Base-by-base conservation (phyloP, 2,797 vertebrate genomes). In the Leptatherina wallacei region DNA sequence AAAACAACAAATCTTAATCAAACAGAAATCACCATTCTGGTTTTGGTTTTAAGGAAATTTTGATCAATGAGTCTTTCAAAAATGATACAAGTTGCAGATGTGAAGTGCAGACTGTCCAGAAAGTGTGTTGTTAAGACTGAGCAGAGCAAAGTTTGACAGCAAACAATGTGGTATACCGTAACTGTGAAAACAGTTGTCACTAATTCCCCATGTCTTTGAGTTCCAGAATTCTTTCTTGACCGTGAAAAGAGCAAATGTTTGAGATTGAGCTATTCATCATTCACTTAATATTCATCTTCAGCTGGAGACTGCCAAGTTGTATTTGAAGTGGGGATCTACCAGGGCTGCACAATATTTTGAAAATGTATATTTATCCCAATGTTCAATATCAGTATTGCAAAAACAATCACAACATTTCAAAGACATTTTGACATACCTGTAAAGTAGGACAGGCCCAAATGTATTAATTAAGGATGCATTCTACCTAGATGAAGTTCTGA, bases 181-280 rank as follows among this genome's bases (percentile, higher is more conserved):
- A 63, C 16, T n/a, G 16, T 38, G n/a, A 64, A 59, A 64, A 38
- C 54, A 59, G 12, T 54, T 30, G n/a, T 65, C 29, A 27, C 33
- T 33, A 71, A 57, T n/a, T 44, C 27, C 22, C 22, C 3, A 5
- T 52, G 3, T 11, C 22, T 60, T 51, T 40, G 12, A 71, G 49
- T 54, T 61, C 35, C 7, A 56, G 10, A 33, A 27, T 36, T 32
- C 13, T 36, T 32, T 62, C 10, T 56, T 65, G 0, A 32, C 22
- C 32, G 10, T 47, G 18, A 76, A 79, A 70, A 42, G 16, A 73
- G 24, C 60, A 47, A 30, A 38, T 40, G 42, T 6, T 14, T 32
- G 32, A 4, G 32, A 29, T 61, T 1, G 38, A 52, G 38, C 33
- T 61, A 65, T 75, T 12, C 6, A 64, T 29, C 20, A 51, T 30